Base-by-base conservation (phyloP, 2,797 vertebrate species). In the Naso thynnoides region DNA sequence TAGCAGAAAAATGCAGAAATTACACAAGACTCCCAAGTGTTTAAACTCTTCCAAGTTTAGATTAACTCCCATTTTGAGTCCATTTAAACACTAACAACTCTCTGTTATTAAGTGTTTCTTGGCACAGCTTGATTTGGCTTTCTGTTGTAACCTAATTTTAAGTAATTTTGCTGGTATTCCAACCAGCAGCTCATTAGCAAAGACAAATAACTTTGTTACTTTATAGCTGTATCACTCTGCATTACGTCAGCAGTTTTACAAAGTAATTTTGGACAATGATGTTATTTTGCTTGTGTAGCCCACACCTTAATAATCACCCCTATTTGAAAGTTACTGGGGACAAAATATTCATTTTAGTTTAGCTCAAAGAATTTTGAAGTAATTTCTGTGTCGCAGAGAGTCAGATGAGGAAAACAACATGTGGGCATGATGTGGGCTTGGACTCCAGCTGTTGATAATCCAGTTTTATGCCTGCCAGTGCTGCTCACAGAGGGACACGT, bases 401-500 rank as follows among this genome's bases (percentile, higher is more conserved):
- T 21, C 54, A 45, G 33, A 36, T 21, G 52, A 73, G 53, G 45
- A 59, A 60, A 78, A 39, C 60, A 66, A 27, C 57, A 7, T 0
- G 0, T 36, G 53, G 50, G 19, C 44, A 60, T 64, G 45, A 67
- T 29, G 6, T 49, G 72, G 26, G 56, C 58, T 65, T 21, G 18
- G 38, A 54, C 53, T 73, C 78, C 70, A 77, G 75, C 78, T 81
- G 74, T 78, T 76, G 8, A 65, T 79, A 73, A 76, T 70, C 61
- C 56, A 63, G 44, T 36, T 74, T 53, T 69, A 42, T 74, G 54
- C 29, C 15, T 67, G 36, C 27, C 39, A 42, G 68, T 49, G 19
- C 48, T 55, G 49, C 16, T 68, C 57, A 61, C 38, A 70, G 57
- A 19, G 45, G 50, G 73, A 71, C 31, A 11, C 6, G 1, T 24